Evolutionary conservation across 2,113 vertebrate species (phyloP), one percentile per base, ranked within the genome.

Genomic region (Oncorhynchus keta): DNA sequence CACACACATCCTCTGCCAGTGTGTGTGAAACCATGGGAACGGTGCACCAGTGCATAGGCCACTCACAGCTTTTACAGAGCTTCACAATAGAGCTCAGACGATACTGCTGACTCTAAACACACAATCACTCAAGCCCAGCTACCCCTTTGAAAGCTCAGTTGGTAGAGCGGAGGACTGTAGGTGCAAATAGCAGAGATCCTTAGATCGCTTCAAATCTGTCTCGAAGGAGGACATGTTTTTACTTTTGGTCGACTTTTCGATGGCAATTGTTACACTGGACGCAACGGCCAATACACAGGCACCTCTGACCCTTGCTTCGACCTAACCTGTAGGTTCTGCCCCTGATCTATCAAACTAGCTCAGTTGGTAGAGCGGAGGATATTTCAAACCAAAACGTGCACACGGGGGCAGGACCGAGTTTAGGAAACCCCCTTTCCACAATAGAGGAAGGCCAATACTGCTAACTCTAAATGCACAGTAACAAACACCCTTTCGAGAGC

Each of bases 311-410:
- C 39, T 45, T 45, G 39, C 39, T 9, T 45, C 39, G 11, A 45
- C 39, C 9, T 45, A 11, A 45, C 39, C 39, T 45, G 39, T 45
- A 45, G 39, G 39, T 45, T 39, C 8, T 8, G 35, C 35, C 35
- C 35, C 35, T 45, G 8, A 45, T 45, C 2, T 16, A 13, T 16
- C 9, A 18, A 13, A 55, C 51, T 96, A 95, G 94, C 95, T 94
- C 93, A 95, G 95, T 90, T 94, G 94, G 95, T 95, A 95, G 94
- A 96, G 94, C 76, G 88, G 95, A 95, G 95, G 94, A 35, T 35
- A 7, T 35, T 1, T 35, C 14, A 61, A 12, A 28, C 35, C 35
- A 35, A 35, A 35, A 35, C 35, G 6, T 35, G 35, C 35, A 35
- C 35, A 7, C 35, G 35, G 35, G 35, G 35, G 35, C 35, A 35